phyloP scores from a whole-genome alignment of 2,113 vertebrate species.

The Fulica atra region DNA sequence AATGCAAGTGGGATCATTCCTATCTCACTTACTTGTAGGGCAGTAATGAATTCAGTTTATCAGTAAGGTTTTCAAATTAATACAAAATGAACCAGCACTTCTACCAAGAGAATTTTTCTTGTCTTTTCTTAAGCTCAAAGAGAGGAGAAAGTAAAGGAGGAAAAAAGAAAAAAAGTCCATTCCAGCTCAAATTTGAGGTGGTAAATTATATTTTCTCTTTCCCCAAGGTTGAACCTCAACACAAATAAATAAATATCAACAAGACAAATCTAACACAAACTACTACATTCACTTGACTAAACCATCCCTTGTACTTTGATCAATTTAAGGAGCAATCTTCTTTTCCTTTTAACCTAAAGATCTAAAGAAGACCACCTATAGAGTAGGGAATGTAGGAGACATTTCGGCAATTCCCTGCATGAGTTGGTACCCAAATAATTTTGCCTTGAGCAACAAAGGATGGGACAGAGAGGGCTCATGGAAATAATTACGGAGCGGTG shows the following conservation, averaged over 20 bases:
- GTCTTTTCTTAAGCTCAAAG: neutral
- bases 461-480: neutral
- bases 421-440: neutral
- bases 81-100: neutral
- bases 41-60: neutral
- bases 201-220: neutral
- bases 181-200: neutral
- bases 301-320: neutral
- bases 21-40: neutral
- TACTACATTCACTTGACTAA: neutral
- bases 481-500: neutral
- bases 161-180: neutral
- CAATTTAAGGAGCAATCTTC: neutral
- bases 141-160: neutral
- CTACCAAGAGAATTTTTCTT: neutral
- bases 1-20: neutral
- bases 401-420: neutral
- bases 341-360: neutral
- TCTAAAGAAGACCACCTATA: neutral
- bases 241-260: neutral
- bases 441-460: neutral
- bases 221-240: neutral
- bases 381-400: neutral
- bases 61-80: slow-evolving; percentile 4
- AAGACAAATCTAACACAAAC: neutral